A percentile compares a stretch with the other conserved stretches of the same genome.
phyloP scores from a whole-genome alignment of 2,888 invertebrate species.

The Chironomus tentans region DNA sequence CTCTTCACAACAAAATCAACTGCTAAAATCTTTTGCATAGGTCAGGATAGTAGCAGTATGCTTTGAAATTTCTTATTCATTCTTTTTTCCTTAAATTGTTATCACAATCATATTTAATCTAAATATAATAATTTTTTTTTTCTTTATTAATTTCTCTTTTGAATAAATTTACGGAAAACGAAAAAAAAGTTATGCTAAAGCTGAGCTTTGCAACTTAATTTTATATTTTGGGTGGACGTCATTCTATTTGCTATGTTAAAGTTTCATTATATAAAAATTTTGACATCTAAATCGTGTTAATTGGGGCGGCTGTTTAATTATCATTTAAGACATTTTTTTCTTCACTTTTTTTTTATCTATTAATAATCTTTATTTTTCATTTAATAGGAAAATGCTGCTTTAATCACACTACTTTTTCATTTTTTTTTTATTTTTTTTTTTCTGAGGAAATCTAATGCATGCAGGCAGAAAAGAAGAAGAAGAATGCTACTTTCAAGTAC shows the following conservation, averaged over 20 bases:
- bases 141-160: neutral
- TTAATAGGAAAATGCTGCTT: neutral
- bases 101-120: neutral
- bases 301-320: neutral
- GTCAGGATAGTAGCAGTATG: neutral
- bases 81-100: neutral
- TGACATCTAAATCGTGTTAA: neutral
- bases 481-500: neutral
- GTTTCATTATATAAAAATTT: neutral
- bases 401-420: neutral
- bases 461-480: neutral
- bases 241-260: neutral
- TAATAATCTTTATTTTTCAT: no score
- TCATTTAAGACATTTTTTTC: neutral
- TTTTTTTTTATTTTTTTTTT: neutral
- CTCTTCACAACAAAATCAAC: neutral
- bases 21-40: neutral
- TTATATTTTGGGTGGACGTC: neutral
- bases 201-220: neutral
- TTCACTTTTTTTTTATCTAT: neutral
- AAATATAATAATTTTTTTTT: neutral
- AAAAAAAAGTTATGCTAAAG: neutral
- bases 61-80: neutral
- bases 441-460: neutral
- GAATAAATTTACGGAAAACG: neutral